Evolutionary conservation across 2,888 invertebrate genomes (phyloP).

Genomic region (Xylota sylvarum): DNA sequence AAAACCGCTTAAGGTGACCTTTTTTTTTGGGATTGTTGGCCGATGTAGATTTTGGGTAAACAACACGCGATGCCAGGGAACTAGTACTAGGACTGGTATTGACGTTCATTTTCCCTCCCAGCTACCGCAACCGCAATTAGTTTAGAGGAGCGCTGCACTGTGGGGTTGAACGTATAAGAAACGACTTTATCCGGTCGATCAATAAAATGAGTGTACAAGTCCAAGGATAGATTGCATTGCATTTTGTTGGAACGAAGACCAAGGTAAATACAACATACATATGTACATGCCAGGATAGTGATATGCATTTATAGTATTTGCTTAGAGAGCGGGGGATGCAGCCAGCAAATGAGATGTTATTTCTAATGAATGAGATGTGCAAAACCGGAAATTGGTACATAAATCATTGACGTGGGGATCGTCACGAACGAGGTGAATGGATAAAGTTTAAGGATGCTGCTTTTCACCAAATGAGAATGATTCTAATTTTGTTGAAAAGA

Average conservation of each 20-base stretch:
- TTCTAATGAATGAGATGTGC: conserved; percentile 39
- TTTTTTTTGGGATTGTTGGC: conserved; percentile 40
- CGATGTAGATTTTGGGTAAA: conserved; percentile 56
- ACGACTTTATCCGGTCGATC: conserved; percentile 70
- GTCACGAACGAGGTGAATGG: conserved; percentile 15
- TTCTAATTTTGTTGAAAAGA: too few species aligned
- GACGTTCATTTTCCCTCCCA: conserved; percentile 30
- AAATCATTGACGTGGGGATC: conserved; percentile 50
- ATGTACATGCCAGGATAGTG: conserved; percentile 51
- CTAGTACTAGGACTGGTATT: conserved; percentile 44
- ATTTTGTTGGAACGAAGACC: conserved; percentile 48
- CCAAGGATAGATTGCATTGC: conserved; percentile 44
- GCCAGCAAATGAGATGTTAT: conserved; percentile 28
- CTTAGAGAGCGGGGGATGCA: conserved; percentile 22
- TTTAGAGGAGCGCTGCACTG: conserved; percentile 41
- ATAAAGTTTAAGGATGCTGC: background rate
- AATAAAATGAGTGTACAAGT: conserved; percentile 68
- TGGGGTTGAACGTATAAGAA: conserved; percentile 27
- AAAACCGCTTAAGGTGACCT: conserved; percentile 50
- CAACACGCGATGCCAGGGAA: conserved; percentile 63
- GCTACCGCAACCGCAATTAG: conserved; percentile 63
- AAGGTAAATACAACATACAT: conserved; percentile 72
- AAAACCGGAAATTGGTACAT: conserved; percentile 49
- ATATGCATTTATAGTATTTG: conserved; percentile 73
- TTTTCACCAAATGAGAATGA: background rate